These are phyloP conservation scores for Scaptomyza tumidula DNA, from an alignment of 2,888 invertebrate species.

Conservation along the genomic window DNA sequence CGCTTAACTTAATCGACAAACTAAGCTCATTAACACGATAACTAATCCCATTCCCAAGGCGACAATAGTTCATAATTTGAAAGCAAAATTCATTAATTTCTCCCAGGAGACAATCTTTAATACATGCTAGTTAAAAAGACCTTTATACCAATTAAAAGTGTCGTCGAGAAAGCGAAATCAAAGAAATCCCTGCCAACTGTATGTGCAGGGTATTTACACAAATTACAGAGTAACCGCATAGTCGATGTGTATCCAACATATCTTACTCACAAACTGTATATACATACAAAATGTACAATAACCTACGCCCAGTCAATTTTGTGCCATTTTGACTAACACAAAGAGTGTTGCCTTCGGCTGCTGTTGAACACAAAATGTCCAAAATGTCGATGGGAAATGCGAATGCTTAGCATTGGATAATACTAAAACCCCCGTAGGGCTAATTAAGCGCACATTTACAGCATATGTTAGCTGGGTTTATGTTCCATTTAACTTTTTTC, in stretches of 20 bases:
- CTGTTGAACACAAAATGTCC: too few relatives aligned
- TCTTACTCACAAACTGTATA: background rate
- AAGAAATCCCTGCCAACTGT: too few relatives aligned
- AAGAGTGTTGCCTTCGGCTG: constrained; percentile 52
- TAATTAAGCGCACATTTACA: constrained; percentile 61
- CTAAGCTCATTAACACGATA: background rate
- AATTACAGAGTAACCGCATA: constrained; percentile 7
- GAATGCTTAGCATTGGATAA: constrained; percentile 36
- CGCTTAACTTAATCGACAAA: background rate
- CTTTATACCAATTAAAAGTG: background rate
- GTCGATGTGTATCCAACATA: background rate
- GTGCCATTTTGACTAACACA: constrained; percentile 32
- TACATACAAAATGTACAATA: background rate
- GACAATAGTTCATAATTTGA: background rate
- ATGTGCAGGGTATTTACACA: too few relatives aligned
- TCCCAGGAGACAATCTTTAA: background rate
- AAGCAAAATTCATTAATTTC: background rate
- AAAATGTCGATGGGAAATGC: constrained; percentile 9
- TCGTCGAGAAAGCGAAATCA: background rate
- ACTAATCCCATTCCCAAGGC: background rate
- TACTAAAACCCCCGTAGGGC: constrained; percentile 38
- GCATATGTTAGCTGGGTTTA: constrained; percentile 47
- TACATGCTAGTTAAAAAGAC: background rate
- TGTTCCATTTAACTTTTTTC: constrained; percentile 48
- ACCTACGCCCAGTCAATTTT: constrained; percentile 33